Base-by-base conservation (phyloP, 2,797 vertebrate genomes). In the Pogonophryne albipinna region DNA sequence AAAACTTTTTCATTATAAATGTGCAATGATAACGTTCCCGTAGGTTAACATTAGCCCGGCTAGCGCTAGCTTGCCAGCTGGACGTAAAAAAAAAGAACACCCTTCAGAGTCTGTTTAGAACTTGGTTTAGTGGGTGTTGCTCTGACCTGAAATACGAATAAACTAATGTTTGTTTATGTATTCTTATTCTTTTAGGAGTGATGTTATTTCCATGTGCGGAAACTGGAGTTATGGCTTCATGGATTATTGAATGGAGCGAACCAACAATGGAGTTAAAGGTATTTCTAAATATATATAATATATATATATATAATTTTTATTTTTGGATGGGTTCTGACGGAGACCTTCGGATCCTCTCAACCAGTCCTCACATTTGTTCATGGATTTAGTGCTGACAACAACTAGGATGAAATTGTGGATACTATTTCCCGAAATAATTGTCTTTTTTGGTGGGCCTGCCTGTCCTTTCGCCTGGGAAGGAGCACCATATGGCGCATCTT, bases 1-100 rank as follows among this genome's bases (percentile, higher is more conserved):
- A 53, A 84, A 91, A 90, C 88, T 91, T 91, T 90, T 86, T 82
- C 59, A 79, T 82, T 69, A 63, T 78, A 85, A 56, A 85, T 82
- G 44, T 86, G 66, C 63, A 56, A 3, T 66, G 74, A 72, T 80
- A 90, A 74, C 64, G 60, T 74, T 59, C n/a, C 41, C 60, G 41
- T 31, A 31, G 73, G 62, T 10, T 50, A 58, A 50, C 64, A 10
- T 74, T 80, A 86, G 88, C 85, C 6, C 47, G 6, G 85, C 61
- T 89, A 88, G 82, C 76, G 69, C 52, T 88, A 90, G 86, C 87
- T 15, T 64, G 61, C 62, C 70, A 85, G 75, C 73, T 89, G 82
- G 53, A 82, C 65, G 71, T 60, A 3, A 17, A 45, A 34, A 45
- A 34, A 47, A 12, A 56, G 47, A 59, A 56, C 8, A 49, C 27